Conservation (phyloP, 2,888 invertebrate species). For the Vesta saturnalis region DNA sequence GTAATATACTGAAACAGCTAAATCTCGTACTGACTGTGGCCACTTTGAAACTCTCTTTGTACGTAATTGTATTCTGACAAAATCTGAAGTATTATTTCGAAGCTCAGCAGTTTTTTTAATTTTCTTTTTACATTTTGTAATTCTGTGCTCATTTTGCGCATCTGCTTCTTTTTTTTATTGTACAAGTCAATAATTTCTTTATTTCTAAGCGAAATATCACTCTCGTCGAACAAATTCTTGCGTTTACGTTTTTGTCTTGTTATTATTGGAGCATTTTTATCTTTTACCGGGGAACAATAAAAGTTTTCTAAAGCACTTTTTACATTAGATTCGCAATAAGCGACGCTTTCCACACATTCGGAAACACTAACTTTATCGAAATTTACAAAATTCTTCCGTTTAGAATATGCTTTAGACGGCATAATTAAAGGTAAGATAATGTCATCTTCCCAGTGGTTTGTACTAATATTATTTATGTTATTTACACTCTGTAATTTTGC, state of each 20-base stretch:
- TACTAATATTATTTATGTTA: background rate
- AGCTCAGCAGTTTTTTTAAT: background rate
- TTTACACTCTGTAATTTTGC: background rate
- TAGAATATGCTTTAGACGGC: background rate
- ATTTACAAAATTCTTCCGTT: background rate
- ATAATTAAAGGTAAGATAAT: background rate
- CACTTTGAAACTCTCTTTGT: slow-evolving; percentile 9
- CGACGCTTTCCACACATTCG: background rate
- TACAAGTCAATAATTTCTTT: slow-evolving; percentile 32
- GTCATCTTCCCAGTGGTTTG: background rate
- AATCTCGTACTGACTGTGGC: background rate
- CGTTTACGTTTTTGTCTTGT: background rate
- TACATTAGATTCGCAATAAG: background rate
- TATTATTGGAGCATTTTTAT: background rate
- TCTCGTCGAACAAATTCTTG: background rate
- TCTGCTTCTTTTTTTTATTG: background rate
- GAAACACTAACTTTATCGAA: background rate
- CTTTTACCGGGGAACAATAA: background rate
- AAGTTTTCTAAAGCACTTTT: background rate
- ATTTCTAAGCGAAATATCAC: slow-evolving; percentile 31
- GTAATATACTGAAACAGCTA: slow-evolving; percentile 12
- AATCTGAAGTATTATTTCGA: background rate
- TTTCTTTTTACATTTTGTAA: background rate
- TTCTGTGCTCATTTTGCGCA: background rate
- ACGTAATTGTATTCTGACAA: background rate